Conservation (phyloP, 1,140 invertebrate species). For the Andricus grossulariae region DNA sequence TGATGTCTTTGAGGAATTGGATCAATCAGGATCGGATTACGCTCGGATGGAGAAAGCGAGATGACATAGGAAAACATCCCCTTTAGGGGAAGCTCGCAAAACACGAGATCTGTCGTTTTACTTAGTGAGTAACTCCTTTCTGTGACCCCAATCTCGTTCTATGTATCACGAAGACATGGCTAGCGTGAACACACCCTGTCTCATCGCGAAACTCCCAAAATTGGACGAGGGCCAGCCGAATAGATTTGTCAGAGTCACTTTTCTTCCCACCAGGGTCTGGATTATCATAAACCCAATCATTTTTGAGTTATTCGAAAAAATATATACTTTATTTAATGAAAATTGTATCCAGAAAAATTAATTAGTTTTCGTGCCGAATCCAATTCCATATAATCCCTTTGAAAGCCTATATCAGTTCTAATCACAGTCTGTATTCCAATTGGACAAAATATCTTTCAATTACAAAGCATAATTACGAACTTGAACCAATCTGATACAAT, state of each 20-base stretch:
- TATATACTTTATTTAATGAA: no score
- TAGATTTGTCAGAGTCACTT: constrained; percentile 41
- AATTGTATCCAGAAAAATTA: no score
- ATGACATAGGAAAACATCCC: constrained; percentile 33
- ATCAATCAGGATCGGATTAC: no score
- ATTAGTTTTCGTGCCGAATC: no score
- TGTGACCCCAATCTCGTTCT: constrained; percentile 48
- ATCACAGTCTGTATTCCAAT: no score
- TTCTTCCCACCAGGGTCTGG: constrained; percentile 3
- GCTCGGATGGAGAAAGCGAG: neutral
- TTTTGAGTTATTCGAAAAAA: neutral
- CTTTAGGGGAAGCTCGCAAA: constrained; percentile 39
- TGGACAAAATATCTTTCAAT: no score
- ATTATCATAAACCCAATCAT: neutral
- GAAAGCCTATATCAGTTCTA: no score
- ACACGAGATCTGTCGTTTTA: constrained; percentile 47
- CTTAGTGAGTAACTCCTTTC: constrained; percentile 60
- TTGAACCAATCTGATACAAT: no score
- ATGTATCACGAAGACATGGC: constrained; percentile 44
- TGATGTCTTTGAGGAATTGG: no score
- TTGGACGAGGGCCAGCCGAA: constrained; percentile 58
- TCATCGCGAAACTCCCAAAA: constrained; percentile 51
- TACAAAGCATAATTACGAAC: no score
- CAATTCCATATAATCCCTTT: no score
- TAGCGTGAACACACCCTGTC: constrained; percentile 29